Evolutionary conservation across 2,113 vertebrate species (phyloP), one percentile per base, ranked within the genome.

Genomic region (Bettongia penicillata): DNA sequence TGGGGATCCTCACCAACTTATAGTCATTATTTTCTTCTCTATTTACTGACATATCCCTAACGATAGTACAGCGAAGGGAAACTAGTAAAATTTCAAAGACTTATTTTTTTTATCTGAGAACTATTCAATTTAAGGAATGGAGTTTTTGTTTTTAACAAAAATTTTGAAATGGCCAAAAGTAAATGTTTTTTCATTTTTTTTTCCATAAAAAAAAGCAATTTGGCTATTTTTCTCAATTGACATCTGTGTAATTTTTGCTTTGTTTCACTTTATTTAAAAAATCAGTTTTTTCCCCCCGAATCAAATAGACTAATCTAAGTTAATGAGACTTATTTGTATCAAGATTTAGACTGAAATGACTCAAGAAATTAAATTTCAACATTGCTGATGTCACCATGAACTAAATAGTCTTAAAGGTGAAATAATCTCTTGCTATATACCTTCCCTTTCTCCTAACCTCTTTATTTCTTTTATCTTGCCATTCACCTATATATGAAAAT

Each of bases 11-110:
- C 89, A 94, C 25, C 94, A 93, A 94, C 92, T 47, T 91, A 8
- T 43, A 94, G 61, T 94, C 93, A 50, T 96, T 96, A 93, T 95
- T 97, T 97, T 94, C 4, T 91, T 90, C 84, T 95, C 6, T 55
- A 24, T 94, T 95, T 89, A 1, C 26, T 96, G 26, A 51, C 37
- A 57, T 96, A 94, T 94, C 89, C 52, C 68, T 93, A 47, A 26
- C 96, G n/a, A 92, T 53, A 94, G 1, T 23, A 0, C 26, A 96
- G 90, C 0, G 95, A 31, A 55, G 16, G 43, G 26, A 94, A 96
- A 93, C 43, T 43, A 89, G 43, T 48, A 90, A 92, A 96, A 91
- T 28, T 95, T 96, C 8, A 26, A 49, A 93, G 50, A 53, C 47
- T 43, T 96, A n/a, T 95, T 90, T 97, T 96, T 95, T 90, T 97